Percentiles rank a stretch among this genome's conserved stretches.
Conservation (phyloP, 2,113 vertebrate genomes). For the Ondatra zibethicus region DNA sequence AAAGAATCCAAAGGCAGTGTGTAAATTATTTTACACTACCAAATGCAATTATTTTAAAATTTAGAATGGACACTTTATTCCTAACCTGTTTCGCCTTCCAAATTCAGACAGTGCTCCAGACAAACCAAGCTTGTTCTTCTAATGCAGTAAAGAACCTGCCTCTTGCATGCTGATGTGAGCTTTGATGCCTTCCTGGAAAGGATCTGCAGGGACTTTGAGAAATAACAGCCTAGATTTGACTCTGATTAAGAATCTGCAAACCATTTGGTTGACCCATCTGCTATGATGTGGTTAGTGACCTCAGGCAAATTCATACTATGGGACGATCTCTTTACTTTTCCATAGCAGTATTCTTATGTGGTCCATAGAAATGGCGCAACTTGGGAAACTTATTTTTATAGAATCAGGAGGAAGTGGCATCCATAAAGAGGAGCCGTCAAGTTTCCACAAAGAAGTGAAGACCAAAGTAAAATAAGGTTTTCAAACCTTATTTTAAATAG, state of each 20-base stretch:
- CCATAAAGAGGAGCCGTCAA: not conserved
- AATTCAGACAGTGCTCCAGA: not conserved
- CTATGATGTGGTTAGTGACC: constrained; percentile 6
- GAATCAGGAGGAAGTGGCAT: not conserved
- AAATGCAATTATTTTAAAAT: constrained; percentile 9
- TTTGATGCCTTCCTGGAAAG: not conserved
- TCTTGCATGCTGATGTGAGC: not conserved
- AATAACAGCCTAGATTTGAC: not conserved
- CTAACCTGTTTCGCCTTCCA: not conserved
- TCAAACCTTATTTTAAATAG: not conserved
- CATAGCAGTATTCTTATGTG: not conserved
- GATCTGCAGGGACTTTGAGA: not conserved
- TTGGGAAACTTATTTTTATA: not conserved
- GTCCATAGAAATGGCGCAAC: not conserved
- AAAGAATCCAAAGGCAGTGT: constrained; percentile 17
- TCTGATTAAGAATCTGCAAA: constrained; percentile 35
- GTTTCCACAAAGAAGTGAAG: not conserved
- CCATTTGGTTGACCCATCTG: not conserved
- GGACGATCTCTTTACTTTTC: not conserved
- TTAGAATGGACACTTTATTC: constrained; percentile 27
- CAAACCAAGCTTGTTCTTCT: not conserved
- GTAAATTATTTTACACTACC: not conserved
- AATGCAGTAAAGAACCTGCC: not conserved
- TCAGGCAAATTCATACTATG: not conserved
- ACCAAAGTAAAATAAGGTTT: not conserved